Percentiles rank a stretch among this genome's conserved stretches.
These are phyloP conservation scores for Nomada flava DNA, from an alignment of 2,888 invertebrate genomes.

Conservation along the genomic window DNA sequence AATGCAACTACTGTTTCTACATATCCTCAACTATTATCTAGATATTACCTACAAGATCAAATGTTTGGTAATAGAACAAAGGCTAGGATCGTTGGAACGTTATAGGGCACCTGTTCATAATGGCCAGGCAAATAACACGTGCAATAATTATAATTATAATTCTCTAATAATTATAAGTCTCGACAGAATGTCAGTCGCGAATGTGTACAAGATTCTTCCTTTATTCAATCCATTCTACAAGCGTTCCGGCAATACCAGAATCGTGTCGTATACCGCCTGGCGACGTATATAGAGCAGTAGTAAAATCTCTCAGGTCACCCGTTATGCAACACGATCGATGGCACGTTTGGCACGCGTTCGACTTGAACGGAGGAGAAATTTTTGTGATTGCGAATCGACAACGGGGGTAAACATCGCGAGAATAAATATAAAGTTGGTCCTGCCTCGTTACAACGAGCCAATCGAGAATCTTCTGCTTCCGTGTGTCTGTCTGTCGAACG, in stretches of 20 bases:
- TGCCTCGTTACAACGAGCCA: conserved; percentile 52
- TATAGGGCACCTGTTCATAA: no score
- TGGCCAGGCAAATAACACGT: no score
- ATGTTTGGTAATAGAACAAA: no score
- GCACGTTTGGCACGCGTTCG: conserved; percentile 65
- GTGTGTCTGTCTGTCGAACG: neutral
- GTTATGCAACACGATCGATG: conserved; percentile 70
- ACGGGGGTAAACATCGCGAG: conserved; percentile 58
- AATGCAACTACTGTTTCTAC: no score
- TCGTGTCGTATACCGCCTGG: conserved; percentile 19
- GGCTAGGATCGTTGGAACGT: no score
- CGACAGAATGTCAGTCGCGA: conserved; percentile 5
- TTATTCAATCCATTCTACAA: conserved; percentile 1
- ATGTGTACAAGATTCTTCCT: neutral
- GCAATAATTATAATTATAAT: no score
- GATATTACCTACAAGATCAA: no score
- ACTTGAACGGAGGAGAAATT: conserved; percentile 49
- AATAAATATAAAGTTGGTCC: conserved; percentile 56
- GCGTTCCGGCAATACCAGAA: conserved; percentile 38
- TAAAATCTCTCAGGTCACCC: conserved; percentile 59
- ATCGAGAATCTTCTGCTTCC: conserved; percentile 41
- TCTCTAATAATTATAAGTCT: no score
- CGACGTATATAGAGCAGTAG: conserved; percentile 3
- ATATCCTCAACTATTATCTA: no score
- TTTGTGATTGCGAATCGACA: conserved; percentile 55